Evolutionary conservation across 1,140 invertebrate species (phyloP), one percentile per base, ranked within the genome.

Genomic region (Copidosoma floridanum): DNA sequence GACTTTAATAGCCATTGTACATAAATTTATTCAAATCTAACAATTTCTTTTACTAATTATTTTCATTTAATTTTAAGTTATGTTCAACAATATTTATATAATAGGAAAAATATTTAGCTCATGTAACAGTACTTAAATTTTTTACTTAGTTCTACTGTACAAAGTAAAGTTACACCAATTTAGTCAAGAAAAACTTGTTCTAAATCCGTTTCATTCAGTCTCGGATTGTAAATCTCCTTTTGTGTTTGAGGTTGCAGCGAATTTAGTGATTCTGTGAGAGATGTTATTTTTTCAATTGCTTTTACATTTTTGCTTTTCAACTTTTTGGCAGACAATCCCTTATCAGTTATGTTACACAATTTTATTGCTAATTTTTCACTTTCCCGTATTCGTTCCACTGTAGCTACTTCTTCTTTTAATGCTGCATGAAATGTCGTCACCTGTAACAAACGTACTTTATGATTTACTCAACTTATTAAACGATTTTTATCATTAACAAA

Each of bases 351-450:
- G n/a, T 51, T 24, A 26, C 53, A 67, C 38, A 71, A 43, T 16
- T 38, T 63, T 20, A 63, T 66, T 5, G 50, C 48, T 27, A 47
- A 53, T 1, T 67, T 55, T 44, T 60, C 40, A 32, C 53, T 57
- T 16, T 61, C 48, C 47, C 68, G 52, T 51, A 68, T 66, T 24
- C 71, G 32, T 16, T 72, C 59, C 37, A 64, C 23, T 14, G 58
- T 24, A 53, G 68, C 50, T 11, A 74, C 40, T 66, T 77, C 75
- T 44, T 76, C 57, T 50, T 74, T 70, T 8, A 77, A 52, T 8
- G 53, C 27, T 37, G 62, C 59, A 48, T 71, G 74, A 14, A 75
- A 64, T 18, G 74, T 54, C 21, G 55, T 65, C 16, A 63, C 69
- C 75, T 77, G 44, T 7, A 68, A 71, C 40, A 32, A 8, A 32